Evolutionary conservation across 1,140 invertebrate genomes (phyloP), one percentile per base, ranked within the genome.

Genomic region (Acromyrmex echinatior): DNA sequence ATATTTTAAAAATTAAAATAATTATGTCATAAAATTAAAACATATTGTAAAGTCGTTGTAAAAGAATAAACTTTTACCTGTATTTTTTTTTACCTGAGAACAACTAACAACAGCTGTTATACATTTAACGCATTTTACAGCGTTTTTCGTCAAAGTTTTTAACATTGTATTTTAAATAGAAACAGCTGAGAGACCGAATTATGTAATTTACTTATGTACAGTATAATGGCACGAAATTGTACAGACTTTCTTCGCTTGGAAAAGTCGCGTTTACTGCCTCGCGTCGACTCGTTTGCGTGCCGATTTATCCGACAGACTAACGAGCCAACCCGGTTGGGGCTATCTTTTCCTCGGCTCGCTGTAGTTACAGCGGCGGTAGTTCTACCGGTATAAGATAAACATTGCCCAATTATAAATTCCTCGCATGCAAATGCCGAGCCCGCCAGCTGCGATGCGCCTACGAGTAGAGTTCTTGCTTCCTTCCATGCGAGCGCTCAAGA

Each of bases 331-430:
- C 16, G 39, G 31, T 39, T 58, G 58, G 9, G 16, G 49, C 49
- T 51, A 53, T 73, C 74, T 51, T 68, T 21, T 73, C 66, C 73
- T 28, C 71, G 60, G 21, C 21, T 21, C 35, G 9, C 12, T 35
- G 58, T n/a, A 58, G 82, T n/a, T 74, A 80, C 70, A 87, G 73
- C 85, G 71, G 35, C 60, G 51, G 63, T 51, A 76, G 73, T 39
- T 89, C 74, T 56, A 56, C 53, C 51, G 73, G 76, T 45, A 87
- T 91, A 91, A 91, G 91, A 91, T 91, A 91, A 91, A 91, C 78
- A 91, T 78, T 70, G 65, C 71, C 86, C 91, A 92, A 92, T 92
- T 91, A 92, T 88, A 91, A 92, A 91, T 92, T 92, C 87, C 87
- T 86, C 85, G 81, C 81, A 92, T 91, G 91, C 77, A 91, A 92